phyloP scores from a whole-genome alignment of 2,888 invertebrate species.

The Loripinus fragilis region DNA sequence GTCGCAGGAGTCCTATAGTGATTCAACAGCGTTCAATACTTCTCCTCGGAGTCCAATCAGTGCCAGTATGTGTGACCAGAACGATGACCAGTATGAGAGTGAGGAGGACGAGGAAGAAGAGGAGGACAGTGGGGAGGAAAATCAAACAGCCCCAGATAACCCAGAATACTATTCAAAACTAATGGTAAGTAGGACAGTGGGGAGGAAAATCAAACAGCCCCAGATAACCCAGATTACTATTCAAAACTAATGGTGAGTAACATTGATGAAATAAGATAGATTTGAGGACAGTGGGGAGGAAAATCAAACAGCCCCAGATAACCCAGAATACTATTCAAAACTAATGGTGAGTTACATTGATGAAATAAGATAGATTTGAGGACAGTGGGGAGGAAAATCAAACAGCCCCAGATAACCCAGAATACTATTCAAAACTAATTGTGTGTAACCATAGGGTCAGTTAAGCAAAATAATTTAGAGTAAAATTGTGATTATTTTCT shows the following conservation, averaged over 20 bases:
- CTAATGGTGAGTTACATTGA: constrained; percentile 79
- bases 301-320: constrained; percentile 65
- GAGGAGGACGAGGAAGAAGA: constrained; percentile 54
- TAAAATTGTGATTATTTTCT: no score
- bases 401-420: constrained; percentile 70
- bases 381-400: constrained; percentile 53
- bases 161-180: constrained; percentile 78
- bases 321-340: constrained; percentile 77
- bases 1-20: constrained; percentile 58
- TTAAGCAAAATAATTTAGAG: no score
- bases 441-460: no score
- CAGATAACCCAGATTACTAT: constrained; percentile 77
- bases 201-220: constrained; percentile 57
- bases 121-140: constrained; percentile 50
- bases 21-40: constrained; percentile 60
- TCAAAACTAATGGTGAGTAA: constrained; percentile 77
- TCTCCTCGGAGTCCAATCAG: constrained; percentile 70
- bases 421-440: constrained; percentile 78
- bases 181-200: constrained; percentile 72
- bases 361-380: no score
- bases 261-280: no score
- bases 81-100: constrained; percentile 32
- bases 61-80: constrained; percentile 75
- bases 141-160: constrained; percentile 67
- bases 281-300: constrained; percentile 53